These are phyloP conservation scores for Apodemia duryi DNA, from an alignment of 2,888 invertebrate species.

Conservation along the genomic window DNA sequence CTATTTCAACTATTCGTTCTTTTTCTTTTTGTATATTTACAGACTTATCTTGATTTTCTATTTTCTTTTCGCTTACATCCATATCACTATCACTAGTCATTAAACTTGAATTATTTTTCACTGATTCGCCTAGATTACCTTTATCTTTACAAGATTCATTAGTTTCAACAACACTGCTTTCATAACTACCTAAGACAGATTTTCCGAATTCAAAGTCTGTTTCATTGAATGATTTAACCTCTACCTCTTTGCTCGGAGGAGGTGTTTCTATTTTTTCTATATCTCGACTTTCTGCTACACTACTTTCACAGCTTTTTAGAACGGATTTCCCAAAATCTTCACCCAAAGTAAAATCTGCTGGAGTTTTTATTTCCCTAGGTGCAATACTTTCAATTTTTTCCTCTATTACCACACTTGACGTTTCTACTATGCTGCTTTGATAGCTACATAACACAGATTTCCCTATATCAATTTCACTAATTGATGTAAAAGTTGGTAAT, in stretches of 20 bases:
- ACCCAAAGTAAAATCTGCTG: conserved; percentile 49
- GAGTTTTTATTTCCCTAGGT: conserved; percentile 37
- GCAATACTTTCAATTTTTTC: conserved; percentile 26
- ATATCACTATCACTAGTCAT: conserved; percentile 66
- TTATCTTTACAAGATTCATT: conserved; percentile 13
- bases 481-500: conserved; percentile 49
- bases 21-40: conserved; percentile 59
- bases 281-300: conserved; percentile 35
- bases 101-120: conserved; percentile 49
- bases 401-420: conserved; percentile 40
- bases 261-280: conserved; percentile 23
- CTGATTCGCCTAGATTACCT: conserved; percentile 18
- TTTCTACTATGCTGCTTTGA: conserved; percentile 50
- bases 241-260: conserved; percentile 25
- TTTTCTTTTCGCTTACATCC: conserved; percentile 43
- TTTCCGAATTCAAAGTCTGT: conserved; percentile 43
- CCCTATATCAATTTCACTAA: conserved; percentile 49
- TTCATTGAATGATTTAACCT: conserved; percentile 42
- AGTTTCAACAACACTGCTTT: conserved; percentile 42
- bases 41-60: conserved; percentile 33
- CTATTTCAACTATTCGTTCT: conserved; percentile 63
- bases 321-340: conserved; percentile 58
- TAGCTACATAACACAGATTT: conserved; percentile 61
- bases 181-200: conserved; percentile 50
- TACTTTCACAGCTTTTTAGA: conserved; percentile 34